Evolutionary conservation across 2,113 vertebrate genomes (phyloP), one percentile per base, ranked within the genome.

Genomic region (Dryoscopus gambensis): DNA sequence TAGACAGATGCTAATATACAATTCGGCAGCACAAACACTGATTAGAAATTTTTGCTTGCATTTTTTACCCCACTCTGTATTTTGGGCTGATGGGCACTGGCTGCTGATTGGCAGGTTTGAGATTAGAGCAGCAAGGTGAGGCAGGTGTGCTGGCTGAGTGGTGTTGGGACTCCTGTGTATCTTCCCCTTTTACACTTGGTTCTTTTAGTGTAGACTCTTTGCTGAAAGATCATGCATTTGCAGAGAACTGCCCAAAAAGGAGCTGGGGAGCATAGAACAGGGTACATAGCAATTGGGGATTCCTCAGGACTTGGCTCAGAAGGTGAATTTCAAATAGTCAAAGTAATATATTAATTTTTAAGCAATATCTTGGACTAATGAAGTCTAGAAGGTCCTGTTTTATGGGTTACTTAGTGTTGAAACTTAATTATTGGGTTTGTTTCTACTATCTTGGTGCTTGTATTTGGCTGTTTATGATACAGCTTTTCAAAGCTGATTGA

Each of bases 221-320:
- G n/a, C 65, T 87, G 24, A 30, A 47, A 67, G 39, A 23, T 18
- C 1, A 3, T 13, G 2, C 10, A 8, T 84, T 89, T 69, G 78
- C 11, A 15, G 37, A 76, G 21, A 30, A 22, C 31, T 65, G n/a
- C 35, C 57, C 37, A 18, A 33, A 78, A 87, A 46, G 24, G 23
- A 59, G 11, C 4, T 39, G 22, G 15, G 37, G n/a, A 28, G 18
- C 35, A 30, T 2, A 35, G 57, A 59, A 47, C 9, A 17, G 37
- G 20, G 6, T 44, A 10, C 15, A 12, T 12, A 31, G 16, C 0
- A 0, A 2, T 11, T 23, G 24, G 47, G 23, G 20, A 28, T 81
- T 78, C 33, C 57, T 91, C 35, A 87, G 60, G 33, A 30, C 47
- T 59, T 71, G 11, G 9, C 33, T 87, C 1, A 3, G 35, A 63